Evolutionary conservation across 2,797 vertebrate species (phyloP).

Genomic region (Myotis daubentonii): DNA sequence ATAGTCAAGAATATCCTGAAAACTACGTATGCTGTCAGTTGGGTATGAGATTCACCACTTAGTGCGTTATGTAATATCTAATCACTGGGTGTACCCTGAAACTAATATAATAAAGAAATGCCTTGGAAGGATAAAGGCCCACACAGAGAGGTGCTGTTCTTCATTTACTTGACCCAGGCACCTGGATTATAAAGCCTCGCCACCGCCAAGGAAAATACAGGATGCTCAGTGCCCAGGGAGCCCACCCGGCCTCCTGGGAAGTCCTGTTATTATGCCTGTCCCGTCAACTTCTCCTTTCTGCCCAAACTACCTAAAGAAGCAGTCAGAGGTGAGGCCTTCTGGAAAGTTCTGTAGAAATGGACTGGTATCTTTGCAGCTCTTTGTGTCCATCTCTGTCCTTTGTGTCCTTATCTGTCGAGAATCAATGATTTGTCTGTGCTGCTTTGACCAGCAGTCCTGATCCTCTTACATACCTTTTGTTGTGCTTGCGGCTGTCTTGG

Average conservation of each 20-base stretch:
- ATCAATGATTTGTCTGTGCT: neutral
- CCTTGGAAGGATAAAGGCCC: neutral
- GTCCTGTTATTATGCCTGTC: neutral
- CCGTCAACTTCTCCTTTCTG: slow-evolving; percentile 39
- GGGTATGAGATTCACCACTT: neutral
- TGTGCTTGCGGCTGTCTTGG: neutral
- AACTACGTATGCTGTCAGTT: neutral
- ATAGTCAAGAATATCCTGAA: neutral
- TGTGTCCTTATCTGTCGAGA: neutral
- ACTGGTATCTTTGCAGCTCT: neutral
- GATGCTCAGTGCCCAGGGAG: neutral
- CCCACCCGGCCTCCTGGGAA: neutral
- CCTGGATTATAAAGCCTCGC: neutral
- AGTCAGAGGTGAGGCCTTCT: neutral
- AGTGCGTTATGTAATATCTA: neutral
- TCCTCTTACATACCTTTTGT: too few species aligned
- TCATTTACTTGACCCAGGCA: neutral
- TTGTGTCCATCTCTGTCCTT: neutral
- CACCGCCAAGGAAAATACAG: neutral
- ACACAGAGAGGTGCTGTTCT: accelerated
- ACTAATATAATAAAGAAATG: neutral
- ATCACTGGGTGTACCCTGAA: neutral
- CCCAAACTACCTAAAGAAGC: neutral
- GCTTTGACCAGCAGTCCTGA: neutral
- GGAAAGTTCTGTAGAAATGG: slow-evolving; percentile 23